Conservation (phyloP, 2,888 invertebrate genomes). For the Hololepta plana region DNA sequence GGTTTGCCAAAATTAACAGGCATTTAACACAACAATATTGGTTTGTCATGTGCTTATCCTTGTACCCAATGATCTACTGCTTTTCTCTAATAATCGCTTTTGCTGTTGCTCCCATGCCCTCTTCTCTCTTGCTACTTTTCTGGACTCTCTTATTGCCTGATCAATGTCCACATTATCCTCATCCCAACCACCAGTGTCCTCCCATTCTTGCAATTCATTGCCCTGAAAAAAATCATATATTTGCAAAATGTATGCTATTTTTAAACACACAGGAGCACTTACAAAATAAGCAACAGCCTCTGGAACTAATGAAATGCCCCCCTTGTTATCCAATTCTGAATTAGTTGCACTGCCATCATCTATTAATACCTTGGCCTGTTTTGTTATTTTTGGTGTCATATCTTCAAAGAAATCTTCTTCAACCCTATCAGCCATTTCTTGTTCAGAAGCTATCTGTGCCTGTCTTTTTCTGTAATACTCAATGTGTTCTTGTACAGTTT, state of each 20-base stretch:
- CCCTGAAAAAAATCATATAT: constrained; percentile 11
- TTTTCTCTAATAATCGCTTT: too few species aligned
- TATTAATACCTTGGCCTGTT: constrained; percentile 36
- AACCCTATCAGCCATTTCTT: constrained; percentile 25
- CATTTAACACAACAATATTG: too few species aligned
- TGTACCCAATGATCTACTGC: too few species aligned
- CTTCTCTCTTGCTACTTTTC: constrained; percentile 20
- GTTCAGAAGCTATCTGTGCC: constrained; percentile 21
- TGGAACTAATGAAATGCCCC: constrained; percentile 3
- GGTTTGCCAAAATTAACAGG: too few species aligned
- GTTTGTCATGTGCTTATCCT: too few species aligned
- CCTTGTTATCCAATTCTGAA: constrained; percentile 7
- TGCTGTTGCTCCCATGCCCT: constrained; percentile 22
- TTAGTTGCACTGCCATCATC: constrained; percentile 16
- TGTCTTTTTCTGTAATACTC: constrained; percentile 40
- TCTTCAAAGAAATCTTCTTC: constrained; percentile 38
- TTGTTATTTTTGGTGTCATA: constrained; percentile 41
- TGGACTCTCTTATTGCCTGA: constrained; percentile 20
- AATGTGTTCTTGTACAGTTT: constrained; percentile 41
- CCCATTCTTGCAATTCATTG: constrained; percentile 24
- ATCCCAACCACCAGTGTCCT: constrained; percentile 25
- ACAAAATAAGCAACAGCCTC: constrained; percentile 1
- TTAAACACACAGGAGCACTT: background rate
- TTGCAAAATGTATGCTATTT: constrained; percentile 1
- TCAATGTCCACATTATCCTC: constrained; percentile 20